Base-by-base conservation (phyloP, 1,140 invertebrate species). In the Cotesia typhae region DNA sequence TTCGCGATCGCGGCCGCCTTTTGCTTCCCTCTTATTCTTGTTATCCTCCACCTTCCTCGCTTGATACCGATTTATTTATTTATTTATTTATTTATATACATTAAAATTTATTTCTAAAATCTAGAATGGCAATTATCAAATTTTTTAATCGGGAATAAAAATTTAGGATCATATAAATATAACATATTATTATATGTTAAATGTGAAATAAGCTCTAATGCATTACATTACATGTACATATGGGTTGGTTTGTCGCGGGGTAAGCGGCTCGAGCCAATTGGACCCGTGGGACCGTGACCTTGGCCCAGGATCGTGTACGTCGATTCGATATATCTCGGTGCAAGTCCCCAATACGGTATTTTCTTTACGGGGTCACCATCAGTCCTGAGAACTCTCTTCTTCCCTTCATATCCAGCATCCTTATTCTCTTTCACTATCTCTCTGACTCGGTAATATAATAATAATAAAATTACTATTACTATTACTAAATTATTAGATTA, bases 271-370 rank as follows among this genome's bases (percentile, higher is more conserved):
- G 70, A 74, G 76, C 72, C 65, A 76, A 77, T 79, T 75, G 78
- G 72, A 76, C 74, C 73, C 76, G 73, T 74, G 78, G 70, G 75
- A 77, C 47, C 72, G 63, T 72, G 76, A 72, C 75, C 78, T 78
- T 79, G 76, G 72, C 76, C 76, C 67, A 70, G 71, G 73, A 78
- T 78, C 75, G 61, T 60, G 47, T 67, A 60, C 63, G 37, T 63
- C 60, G 71, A 67, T 72, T 47, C 37, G 67, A 68, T 67, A 60
- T 60, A 59, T 67, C 60, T 41, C 9, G 35, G 37, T 57, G 12
- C 38, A 20, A 41, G 12, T 52, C 20, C 47, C 20, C 65, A 67
- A 67, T 67, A 67, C 65, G 65, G 65, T 67, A 67, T 67, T 53
- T 67, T 47, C 41, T 20, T 67, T 67, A 55, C 65, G 65, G 65